Evolutionary conservation across 2,888 invertebrate species (phyloP).

Genomic region (Saturnia pavonia): DNA sequence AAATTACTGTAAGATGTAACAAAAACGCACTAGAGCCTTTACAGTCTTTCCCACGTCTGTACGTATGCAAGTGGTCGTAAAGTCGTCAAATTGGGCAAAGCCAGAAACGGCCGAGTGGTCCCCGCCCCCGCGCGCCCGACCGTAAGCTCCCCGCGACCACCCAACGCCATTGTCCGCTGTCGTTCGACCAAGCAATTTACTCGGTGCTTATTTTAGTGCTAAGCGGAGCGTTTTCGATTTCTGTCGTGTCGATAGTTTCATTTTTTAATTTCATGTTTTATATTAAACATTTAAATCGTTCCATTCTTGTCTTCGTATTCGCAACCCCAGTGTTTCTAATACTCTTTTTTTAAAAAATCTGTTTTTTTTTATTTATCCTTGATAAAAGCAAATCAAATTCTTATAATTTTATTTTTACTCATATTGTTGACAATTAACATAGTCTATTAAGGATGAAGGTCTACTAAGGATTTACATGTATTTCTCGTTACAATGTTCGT

Average conservation of each 20-base stretch:
- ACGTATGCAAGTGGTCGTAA: constrained; percentile 43
- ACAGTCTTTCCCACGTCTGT: constrained; percentile 29
- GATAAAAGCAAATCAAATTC: too few species aligned
- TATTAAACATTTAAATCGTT: background rate
- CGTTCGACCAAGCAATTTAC: constrained; percentile 51
- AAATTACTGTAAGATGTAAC: background rate
- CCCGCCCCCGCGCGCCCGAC: constrained; percentile 14
- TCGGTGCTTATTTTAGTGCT: constrained; percentile 13
- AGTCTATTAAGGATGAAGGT: too few species aligned
- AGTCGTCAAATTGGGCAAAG: constrained; percentile 59
- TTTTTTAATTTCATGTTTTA: background rate
- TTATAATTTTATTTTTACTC: too few species aligned
- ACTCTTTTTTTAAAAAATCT: too few species aligned
- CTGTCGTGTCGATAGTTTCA: background rate
- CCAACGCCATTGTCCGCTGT: constrained; percentile 59
- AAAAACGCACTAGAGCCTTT: constrained; percentile 5
- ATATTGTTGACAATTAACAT: too few species aligned
- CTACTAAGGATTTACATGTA: too few species aligned
- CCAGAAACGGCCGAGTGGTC: constrained; percentile 41
- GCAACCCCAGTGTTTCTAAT: too few species aligned
- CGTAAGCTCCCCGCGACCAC: constrained; percentile 48
- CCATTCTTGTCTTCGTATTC: background rate
- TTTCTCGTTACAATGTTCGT: too few species aligned
- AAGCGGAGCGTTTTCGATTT: constrained; percentile 15
- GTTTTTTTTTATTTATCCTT: too few species aligned